Evolutionary conservation across 1,140 invertebrate species (phyloP), one percentile per base, ranked within the genome.

Genomic region (Caenorhabditis latens): DNA sequence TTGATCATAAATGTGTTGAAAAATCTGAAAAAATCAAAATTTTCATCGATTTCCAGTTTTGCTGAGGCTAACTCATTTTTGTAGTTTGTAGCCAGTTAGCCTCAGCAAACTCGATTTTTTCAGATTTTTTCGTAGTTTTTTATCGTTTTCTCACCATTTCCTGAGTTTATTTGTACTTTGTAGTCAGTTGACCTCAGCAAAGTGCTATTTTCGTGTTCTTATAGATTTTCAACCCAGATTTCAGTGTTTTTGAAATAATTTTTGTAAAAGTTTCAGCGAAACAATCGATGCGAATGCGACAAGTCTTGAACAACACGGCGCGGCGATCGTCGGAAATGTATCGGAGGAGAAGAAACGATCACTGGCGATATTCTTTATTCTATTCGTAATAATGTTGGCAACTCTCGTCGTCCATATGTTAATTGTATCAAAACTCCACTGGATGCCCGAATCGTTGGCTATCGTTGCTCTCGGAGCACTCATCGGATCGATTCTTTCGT

Each of bases 361-460:
- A 2, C 61, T 86, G 32, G 88, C 88, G 42, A 89, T 89, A 71
- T 89, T 89, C 84, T 89, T 89, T 58, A 89, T 89, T 58, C 83
- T 89, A 32, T 85, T 89, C 53, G 87, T 89, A 14, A 85, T 89
- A 16, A 96, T 96, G 83, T 92, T 97, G 21, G 97, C 97, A 75
- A 98, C 99, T 87, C 93, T 99, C 50, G 93, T 98, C 19, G 97
- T 98, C 89, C 97, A 99, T 93, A 94, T 97, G 1, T 95, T 99
- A 95, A 94, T 99, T 4, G 96, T 98, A 92, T 97, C 96, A 4
- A 96, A 97, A 91, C 97, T 99, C 91, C 96, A 97, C 90, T 99
- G 98, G 93, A 94, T 99, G 16, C 98, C 97, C 0, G 98, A 99
- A 93, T 98, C 96, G 93, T 95, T 99, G 75, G 97, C 97, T 21